phyloP scores from a whole-genome alignment of 2,113 vertebrate species.

The Anser cygnoides region DNA sequence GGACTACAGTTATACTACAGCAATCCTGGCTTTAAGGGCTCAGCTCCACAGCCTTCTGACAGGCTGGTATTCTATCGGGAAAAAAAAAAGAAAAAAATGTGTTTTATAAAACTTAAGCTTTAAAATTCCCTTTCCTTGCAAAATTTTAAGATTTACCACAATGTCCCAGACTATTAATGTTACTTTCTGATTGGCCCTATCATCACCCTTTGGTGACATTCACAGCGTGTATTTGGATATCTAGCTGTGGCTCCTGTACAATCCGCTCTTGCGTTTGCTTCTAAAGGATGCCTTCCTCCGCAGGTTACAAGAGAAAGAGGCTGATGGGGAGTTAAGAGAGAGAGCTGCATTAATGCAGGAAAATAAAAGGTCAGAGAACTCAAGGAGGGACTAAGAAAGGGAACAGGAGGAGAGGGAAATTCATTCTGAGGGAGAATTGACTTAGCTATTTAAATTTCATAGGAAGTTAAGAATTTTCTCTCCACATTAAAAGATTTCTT shows the following conservation, averaged over 20 bases:
- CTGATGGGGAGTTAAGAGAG: neutral
- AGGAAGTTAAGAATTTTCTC: neutral
- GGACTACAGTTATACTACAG: accelerated
- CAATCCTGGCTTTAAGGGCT: neutral
- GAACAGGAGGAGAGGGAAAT: neutral
- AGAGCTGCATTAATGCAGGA: neutral
- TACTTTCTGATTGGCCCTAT: neutral
- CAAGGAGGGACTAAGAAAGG: slow-evolving; percentile 5
- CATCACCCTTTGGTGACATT: neutral
- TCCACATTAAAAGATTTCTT: neutral
- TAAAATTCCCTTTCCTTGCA: neutral
- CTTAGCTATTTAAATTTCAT: neutral
- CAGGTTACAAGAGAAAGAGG: neutral
- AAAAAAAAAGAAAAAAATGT: neutral
- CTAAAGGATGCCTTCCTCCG: neutral
- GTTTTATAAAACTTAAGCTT: neutral
- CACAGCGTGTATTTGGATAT: neutral
- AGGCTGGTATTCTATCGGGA: neutral
- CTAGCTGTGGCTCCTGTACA: neutral
- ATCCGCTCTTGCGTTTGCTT: neutral
- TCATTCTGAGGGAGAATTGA: neutral
- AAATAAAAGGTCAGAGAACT: slow-evolving; percentile 30
- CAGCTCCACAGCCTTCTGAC: neutral
- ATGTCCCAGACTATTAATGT: accelerated
- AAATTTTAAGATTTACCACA: neutral